Conservation (phyloP, 92 coral and sea anemone species). For the Hydrozoanthus gracilis region DNA sequence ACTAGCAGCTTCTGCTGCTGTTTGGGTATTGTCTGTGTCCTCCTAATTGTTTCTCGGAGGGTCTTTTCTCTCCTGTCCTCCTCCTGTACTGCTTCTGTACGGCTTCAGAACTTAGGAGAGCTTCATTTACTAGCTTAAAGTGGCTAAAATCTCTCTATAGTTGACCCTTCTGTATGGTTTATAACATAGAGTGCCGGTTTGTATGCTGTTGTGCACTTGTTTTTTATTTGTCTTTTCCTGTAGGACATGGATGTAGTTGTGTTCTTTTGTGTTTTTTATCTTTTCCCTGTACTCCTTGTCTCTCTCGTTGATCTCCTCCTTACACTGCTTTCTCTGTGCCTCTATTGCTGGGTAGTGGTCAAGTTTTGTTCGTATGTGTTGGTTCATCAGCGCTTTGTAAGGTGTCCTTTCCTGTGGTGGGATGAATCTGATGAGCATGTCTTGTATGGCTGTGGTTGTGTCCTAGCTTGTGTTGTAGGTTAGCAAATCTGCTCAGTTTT, state of each 20-base stretch:
- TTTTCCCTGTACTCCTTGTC: conserved; percentile 33
- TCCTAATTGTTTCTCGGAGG: conserved; percentile 3
- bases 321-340: conserved; percentile 2
- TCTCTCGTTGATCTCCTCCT: conserved; percentile 41
- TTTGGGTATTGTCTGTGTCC: not conserved
- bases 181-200: conserved; percentile 69
- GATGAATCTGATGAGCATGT: not conserved
- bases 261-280: conserved; percentile 42
- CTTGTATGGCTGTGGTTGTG: too few relatives aligned
- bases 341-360: conserved; percentile 43
- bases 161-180: conserved; percentile 60
- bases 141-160: conserved; percentile 54
- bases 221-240: conserved; percentile 56
- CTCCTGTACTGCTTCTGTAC: not conserved
- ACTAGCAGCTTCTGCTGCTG: not conserved
- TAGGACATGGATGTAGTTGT: conserved; percentile 56
- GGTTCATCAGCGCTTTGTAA: conserved; percentile 49
- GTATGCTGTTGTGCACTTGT: conserved; percentile 66
- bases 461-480: too few relatives aligned
- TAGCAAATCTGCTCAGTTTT: too few relatives aligned
- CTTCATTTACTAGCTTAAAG: conserved; percentile 42
- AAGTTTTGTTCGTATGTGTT: conserved; percentile 49
- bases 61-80: conserved; percentile 42
- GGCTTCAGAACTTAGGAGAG: conserved; percentile 10
- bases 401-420: conserved; percentile 18